Conservation (phyloP, 2,797 vertebrate species). For the Austrolebias charrua region DNA sequence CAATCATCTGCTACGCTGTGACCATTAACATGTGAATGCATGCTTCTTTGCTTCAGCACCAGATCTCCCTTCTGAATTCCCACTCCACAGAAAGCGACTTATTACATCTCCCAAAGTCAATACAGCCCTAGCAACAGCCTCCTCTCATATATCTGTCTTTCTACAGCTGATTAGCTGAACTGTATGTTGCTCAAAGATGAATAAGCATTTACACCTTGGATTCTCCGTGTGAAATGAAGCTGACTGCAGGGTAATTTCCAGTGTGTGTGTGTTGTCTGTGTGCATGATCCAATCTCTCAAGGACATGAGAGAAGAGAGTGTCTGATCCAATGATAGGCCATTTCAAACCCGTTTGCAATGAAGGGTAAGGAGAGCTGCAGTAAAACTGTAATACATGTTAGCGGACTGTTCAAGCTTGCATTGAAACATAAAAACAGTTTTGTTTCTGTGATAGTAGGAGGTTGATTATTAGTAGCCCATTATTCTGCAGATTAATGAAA, state of each 20-base stretch:
- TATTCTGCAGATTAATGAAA: conserved; percentile 7
- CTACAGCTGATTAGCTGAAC: conserved; percentile 58
- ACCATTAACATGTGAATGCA: conserved; percentile 32
- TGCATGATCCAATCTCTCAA: conserved; percentile 42
- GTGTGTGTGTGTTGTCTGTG: conserved; percentile 21
- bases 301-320: conserved; percentile 33
- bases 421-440: conserved; percentile 13
- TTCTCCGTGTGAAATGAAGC: conserved; percentile 66
- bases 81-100: conserved; percentile 44
- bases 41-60: conserved; percentile 14
- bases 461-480: conserved; percentile 13
- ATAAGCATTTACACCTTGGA: conserved; percentile 71
- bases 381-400: conserved; percentile 27
- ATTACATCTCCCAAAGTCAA: conserved; percentile 55
- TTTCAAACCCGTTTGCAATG: conserved; percentile 43
- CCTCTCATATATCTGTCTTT: conserved; percentile 43
- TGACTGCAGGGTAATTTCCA: conserved; percentile 71
- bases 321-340: conserved; percentile 43
- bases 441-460: conserved; percentile 19
- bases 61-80: conserved; percentile 32
- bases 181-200: conserved; percentile 64
- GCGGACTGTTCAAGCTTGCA: conserved; percentile 21
- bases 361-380: conserved; percentile 28
- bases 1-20: conserved; percentile 15
- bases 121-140: conserved; percentile 59